A percentile compares a stretch with the other conserved stretches of the same genome.
phyloP scores from a whole-genome alignment of 1,140 invertebrate species.

The Bursaphelenchus mucronatus region DNA sequence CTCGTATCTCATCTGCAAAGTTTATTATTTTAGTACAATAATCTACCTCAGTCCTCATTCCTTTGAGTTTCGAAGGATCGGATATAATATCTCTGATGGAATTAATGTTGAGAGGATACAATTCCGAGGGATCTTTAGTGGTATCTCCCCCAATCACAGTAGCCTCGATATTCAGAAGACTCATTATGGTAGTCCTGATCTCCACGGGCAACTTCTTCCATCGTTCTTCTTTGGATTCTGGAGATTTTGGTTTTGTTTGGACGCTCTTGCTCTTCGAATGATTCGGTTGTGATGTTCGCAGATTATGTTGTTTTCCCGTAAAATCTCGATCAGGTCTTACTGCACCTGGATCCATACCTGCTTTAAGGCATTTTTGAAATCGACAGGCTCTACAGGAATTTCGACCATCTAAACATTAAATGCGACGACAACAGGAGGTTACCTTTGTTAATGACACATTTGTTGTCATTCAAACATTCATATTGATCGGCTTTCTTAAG shows the following conservation, averaged over 20 bases:
- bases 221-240: constrained; percentile 34
- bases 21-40: constrained; percentile 15
- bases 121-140: constrained; percentile 43
- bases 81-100: constrained; percentile 53
- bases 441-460: constrained; percentile 52
- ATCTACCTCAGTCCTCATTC: constrained; percentile 53
- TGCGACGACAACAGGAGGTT: constrained; percentile 10
- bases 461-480: constrained; percentile 50
- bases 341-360: constrained; percentile 47
- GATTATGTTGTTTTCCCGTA: constrained; percentile 37
- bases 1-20: constrained; percentile 55
- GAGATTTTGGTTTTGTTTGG: constrained; percentile 2
- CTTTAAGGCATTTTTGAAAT: constrained; percentile 52
- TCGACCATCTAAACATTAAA: constrained; percentile 33
- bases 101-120: constrained; percentile 55
- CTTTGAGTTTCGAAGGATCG: constrained; percentile 47
- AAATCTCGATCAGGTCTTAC: constrained; percentile 55
- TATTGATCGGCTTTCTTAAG: constrained; percentile 58
- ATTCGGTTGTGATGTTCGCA: constrained; percentile 11
- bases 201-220: constrained; percentile 52
- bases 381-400: constrained; percentile 51
- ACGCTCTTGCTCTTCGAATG: constrained; percentile 10
- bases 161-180: constrained; percentile 53
- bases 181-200: constrained; percentile 59
- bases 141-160: constrained; percentile 57